phyloP scores from a whole-genome alignment of 1,140 invertebrate species.

The Eriocheir sinensis region DNA sequence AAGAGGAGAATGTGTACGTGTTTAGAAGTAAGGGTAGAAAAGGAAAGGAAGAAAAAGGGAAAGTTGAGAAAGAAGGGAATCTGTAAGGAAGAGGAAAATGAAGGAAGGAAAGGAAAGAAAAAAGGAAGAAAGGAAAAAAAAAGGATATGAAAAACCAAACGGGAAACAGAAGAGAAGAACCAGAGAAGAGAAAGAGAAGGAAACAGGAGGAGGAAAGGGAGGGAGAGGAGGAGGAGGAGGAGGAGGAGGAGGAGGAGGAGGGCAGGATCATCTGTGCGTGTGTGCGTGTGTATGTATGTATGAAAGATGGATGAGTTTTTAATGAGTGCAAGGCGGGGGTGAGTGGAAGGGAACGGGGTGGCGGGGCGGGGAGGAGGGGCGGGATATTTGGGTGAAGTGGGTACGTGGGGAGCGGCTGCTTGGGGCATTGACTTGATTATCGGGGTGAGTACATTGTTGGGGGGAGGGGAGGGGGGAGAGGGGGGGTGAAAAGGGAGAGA shows the following conservation, averaged over 20 bases:
- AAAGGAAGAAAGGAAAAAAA: no score
- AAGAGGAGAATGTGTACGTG: not conserved
- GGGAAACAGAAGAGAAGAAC: not conserved
- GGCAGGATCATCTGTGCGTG: no score
- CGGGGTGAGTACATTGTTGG: not conserved
- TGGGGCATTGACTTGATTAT: not conserved
- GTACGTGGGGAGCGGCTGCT: not conserved
- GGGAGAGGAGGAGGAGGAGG: not conserved
- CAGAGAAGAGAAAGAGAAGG: not conserved
- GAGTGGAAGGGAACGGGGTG: not conserved
- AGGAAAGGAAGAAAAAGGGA: not conserved
- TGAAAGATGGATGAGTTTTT: no score
- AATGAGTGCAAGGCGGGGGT: no score
- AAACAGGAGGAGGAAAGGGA: conserved; percentile 1
- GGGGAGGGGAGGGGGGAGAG: not conserved
- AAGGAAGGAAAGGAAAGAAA: not conserved
- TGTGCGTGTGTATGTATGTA: no score
- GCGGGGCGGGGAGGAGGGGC: not conserved
- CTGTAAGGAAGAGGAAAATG: no score
- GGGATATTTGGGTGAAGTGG: not conserved
- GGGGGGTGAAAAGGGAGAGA: not conserved
- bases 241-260: not conserved
- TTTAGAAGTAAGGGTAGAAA: not conserved
- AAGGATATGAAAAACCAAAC: not conserved
- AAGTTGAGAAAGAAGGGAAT: conserved; percentile 3